Evolutionary conservation across 2,888 invertebrate genomes (phyloP).

Genomic region (Nomada lathburiana): DNA sequence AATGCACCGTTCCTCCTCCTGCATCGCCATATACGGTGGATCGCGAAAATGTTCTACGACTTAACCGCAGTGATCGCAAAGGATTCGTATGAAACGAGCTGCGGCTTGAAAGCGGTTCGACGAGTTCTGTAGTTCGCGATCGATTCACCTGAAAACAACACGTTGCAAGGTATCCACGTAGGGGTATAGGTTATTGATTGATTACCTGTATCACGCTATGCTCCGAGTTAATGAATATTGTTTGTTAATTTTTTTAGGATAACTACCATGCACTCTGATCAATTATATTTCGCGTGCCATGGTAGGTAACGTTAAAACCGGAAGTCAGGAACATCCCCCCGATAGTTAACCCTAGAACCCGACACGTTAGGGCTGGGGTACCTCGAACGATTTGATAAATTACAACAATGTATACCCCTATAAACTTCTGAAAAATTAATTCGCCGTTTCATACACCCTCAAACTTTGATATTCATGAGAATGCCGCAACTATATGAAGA

Average conservation of each 20-base stretch:
- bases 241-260: too few relatives aligned
- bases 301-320: not conserved
- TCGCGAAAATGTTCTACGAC: slow-evolving; percentile 17
- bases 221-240: not conserved
- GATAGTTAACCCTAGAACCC: not conserved
- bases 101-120: slow-evolving; percentile 22
- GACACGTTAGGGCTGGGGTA: too few relatives aligned
- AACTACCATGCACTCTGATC: too few relatives aligned
- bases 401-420: too few relatives aligned
- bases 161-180: not conserved
- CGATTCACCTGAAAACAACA: slow-evolving; percentile 16
- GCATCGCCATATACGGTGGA: slow-evolving; percentile 33
- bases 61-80: not conserved
- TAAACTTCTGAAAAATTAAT: too few relatives aligned
- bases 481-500: too few relatives aligned
- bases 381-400: too few relatives aligned
- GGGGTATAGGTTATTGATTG: not conserved
- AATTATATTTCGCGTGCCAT: not conserved
- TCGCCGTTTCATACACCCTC: too few relatives aligned
- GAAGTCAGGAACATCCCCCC: not conserved
- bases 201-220: not conserved
- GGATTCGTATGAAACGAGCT: slow-evolving; percentile 5
- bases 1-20: not conserved
- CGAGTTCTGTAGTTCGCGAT: slow-evolving; percentile 13
- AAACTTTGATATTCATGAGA: too few relatives aligned